These are phyloP conservation scores for Metaphire vulgaris DNA, from an alignment of 1,140 invertebrate species.

Conservation along the genomic window DNA sequence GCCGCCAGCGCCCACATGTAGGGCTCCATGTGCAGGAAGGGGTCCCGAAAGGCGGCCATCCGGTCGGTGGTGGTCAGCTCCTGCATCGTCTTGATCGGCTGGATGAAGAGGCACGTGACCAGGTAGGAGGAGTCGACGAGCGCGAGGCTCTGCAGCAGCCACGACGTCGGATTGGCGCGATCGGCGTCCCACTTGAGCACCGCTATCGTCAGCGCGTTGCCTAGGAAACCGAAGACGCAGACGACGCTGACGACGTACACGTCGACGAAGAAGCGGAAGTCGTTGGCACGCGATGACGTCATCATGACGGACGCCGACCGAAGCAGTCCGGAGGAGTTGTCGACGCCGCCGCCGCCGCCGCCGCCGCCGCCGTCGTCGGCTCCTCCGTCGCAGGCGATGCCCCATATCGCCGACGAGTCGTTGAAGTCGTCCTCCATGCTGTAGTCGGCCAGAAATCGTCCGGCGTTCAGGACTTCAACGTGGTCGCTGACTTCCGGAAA, in stretches of 20 bases:
- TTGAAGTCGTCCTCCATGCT: background rate
- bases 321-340: background rate
- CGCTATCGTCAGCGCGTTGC: conserved; percentile 27
- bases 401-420: background rate
- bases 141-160: conserved; percentile 26
- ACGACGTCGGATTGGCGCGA: conserved; percentile 20
- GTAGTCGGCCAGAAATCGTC: background rate
- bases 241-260: conserved; percentile 23
- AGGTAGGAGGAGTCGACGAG: conserved; percentile 27
- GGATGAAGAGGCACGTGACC: conserved; percentile 27
- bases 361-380: too few species aligned
- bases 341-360: too few species aligned
- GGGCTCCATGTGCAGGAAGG: conserved; percentile 20
- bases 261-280: conserved; percentile 23
- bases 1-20: conserved; percentile 22
- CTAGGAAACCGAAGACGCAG: conserved; percentile 24
- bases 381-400: background rate
- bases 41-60: background rate
- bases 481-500: too few species aligned
- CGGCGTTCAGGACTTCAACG: too few species aligned
- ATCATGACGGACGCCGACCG: too few species aligned
- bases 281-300: background rate
- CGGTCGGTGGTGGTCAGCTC: too few species aligned
- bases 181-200: conserved; percentile 23
- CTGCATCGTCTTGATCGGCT: conserved; percentile 20